A percentile compares a stretch with the other conserved stretches of the same genome.
phyloP scores from a whole-genome alignment of 2,113 vertebrate species.

The Podarcis muralis region DNA sequence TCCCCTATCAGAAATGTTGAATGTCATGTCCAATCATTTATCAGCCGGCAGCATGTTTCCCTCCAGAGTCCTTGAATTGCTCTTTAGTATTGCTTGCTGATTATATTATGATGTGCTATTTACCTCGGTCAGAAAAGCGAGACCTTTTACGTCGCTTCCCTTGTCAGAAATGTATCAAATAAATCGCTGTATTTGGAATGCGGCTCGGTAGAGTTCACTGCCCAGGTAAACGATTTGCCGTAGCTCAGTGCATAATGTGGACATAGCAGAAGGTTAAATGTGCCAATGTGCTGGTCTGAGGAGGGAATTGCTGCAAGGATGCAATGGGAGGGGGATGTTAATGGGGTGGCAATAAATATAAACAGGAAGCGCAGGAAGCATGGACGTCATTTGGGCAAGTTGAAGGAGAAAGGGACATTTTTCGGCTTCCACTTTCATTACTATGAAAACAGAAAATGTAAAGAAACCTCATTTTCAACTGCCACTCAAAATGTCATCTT shows the following conservation, averaged over 20 bases:
- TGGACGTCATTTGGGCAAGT: neutral
- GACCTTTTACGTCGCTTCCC: slow-evolving; percentile 12
- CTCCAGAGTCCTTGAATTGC: neutral
- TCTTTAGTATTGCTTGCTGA: neutral
- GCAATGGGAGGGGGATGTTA: neutral
- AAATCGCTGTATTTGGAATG: slow-evolving; percentile 25
- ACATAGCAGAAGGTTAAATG: slow-evolving; percentile 3
- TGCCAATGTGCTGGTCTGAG: neutral
- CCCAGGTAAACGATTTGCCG: slow-evolving; percentile 3
- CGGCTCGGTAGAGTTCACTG: slow-evolving; percentile 4
- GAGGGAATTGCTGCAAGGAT: neutral
- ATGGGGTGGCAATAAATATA: neutral
- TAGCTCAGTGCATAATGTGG: slow-evolving; percentile 4
- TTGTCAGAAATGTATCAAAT: slow-evolving; percentile 22
- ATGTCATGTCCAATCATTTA: neutral
- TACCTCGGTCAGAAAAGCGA: slow-evolving; percentile 16
- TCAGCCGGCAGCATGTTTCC: neutral
- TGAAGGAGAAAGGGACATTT: neutral
- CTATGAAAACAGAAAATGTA: neutral
- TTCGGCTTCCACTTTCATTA: neutral
- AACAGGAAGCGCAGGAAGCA: neutral
- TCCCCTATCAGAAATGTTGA: neutral
- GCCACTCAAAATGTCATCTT: neutral
- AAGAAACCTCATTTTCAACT: neutral
- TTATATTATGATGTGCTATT: slow-evolving; percentile 31